Conservation (phyloP, 2,888 invertebrate genomes). For the Ormyrus thymus region DNA sequence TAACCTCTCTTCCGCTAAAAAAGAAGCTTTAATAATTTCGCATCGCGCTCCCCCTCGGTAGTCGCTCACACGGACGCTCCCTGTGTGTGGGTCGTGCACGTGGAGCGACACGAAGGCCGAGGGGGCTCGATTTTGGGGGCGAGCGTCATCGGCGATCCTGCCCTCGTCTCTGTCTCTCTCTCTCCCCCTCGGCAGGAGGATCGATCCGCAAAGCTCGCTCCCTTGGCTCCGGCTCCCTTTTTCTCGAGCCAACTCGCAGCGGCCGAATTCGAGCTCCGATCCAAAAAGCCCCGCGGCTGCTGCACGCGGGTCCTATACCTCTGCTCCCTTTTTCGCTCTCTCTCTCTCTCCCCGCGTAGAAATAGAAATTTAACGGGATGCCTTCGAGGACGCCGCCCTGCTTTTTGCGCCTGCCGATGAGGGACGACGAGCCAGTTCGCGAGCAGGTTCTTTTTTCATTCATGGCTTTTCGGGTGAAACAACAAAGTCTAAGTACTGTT, state of each 20-base stretch:
- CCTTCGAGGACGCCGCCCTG: not conserved
- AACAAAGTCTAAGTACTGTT: no score
- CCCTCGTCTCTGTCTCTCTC: slow-evolving; percentile 46
- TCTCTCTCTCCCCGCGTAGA: slow-evolving; percentile 18
- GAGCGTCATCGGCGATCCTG: slow-evolving; percentile 38
- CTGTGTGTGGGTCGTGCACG: not conserved
- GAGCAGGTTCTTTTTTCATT: no score
- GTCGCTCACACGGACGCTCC: not conserved
- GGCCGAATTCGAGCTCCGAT: no score
- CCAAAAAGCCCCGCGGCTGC: no score
- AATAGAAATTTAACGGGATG: slow-evolving; percentile 16
- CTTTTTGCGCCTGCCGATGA: not conserved
- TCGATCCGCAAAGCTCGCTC: slow-evolving; percentile 62
- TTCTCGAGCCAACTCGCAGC: no score
- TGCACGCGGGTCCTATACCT: no score
- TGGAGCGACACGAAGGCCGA: not conserved
- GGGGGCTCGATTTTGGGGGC: slow-evolving; percentile 39
- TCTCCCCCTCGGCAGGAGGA: slow-evolving; percentile 59
- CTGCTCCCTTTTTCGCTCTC: not conserved
- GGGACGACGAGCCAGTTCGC: not conserved
- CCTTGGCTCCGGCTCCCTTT: slow-evolving; percentile 3
- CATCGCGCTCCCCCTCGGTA: not conserved
- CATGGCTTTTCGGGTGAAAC: no score
- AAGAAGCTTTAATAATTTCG: slow-evolving; percentile 34
- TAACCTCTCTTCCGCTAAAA: not conserved